These are phyloP conservation scores for Arothron firmamentum DNA, from an alignment of 2,113 vertebrate species.

Conservation along the genomic window DNA sequence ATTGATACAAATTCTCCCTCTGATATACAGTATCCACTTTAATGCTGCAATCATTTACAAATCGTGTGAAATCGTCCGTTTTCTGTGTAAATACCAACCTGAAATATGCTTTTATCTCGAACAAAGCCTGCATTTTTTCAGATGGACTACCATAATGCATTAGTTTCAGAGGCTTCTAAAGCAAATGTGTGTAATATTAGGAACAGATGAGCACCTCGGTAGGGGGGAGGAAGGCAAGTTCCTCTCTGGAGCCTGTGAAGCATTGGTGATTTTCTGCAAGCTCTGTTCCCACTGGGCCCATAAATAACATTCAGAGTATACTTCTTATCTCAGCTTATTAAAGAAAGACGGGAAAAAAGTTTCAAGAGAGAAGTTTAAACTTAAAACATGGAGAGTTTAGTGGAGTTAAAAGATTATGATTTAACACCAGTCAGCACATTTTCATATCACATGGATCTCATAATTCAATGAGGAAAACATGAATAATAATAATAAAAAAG, in stretches of 20 bases:
- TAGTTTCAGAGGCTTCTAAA: constrained; percentile 69
- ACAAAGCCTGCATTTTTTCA: constrained; percentile 60
- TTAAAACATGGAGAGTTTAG: constrained; percentile 8
- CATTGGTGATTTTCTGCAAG: constrained; percentile 50
- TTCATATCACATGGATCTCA: not conserved
- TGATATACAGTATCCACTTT: not conserved
- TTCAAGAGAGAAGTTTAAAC: constrained; percentile 21
- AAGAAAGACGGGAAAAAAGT: constrained; percentile 5
- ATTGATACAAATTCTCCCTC: not conserved
- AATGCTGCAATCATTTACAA: not conserved
- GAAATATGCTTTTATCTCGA: constrained; percentile 37
- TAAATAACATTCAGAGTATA: constrained; percentile 55
- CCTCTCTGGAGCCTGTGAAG: constrained; percentile 50
- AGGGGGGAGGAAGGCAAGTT: constrained; percentile 43
- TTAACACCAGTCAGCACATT: constrained; percentile 23
- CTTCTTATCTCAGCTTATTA: constrained; percentile 47
- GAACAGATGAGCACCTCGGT: constrained; percentile 74
- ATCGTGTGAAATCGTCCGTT: constrained; percentile 6
- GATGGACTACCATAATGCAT: constrained; percentile 65
- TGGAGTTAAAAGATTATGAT: constrained; percentile 10
- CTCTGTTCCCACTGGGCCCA: constrained; percentile 51
- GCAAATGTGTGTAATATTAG: constrained; percentile 74
- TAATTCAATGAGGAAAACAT: not conserved
- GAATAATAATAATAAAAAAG: not conserved
- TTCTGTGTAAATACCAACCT: constrained; percentile 34